A percentile compares a stretch with the other conserved stretches of the same genome.
Conservation (phyloP, 2,113 vertebrate species). For the Petrocephalus zakoni region DNA sequence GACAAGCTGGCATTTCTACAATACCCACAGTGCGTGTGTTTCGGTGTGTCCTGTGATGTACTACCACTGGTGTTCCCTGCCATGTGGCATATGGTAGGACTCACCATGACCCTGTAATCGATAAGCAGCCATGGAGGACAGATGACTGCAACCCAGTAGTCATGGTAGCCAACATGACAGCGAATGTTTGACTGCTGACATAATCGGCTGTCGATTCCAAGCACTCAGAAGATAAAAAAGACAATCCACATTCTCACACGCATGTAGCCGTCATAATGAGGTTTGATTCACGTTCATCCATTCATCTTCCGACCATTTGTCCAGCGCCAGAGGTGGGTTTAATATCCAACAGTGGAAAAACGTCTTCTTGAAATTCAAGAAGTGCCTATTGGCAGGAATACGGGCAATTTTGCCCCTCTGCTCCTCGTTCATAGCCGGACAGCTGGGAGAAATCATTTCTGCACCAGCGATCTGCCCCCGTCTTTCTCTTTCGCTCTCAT, state of each 20-base stretch:
- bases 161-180: background rate
- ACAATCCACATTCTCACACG: background rate
- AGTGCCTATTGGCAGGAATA: background rate
- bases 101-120: background rate
- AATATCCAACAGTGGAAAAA: slow-evolving; percentile 65
- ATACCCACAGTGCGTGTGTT: background rate
- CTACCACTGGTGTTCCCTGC: background rate
- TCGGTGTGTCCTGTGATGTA: background rate
- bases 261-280: background rate
- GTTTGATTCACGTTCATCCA: background rate
- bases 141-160: background rate
- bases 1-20: background rate
- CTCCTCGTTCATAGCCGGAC: background rate
- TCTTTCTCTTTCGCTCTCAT: background rate
- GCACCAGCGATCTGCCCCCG: background rate
- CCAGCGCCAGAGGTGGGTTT: slow-evolving; percentile 38
- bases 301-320: background rate
- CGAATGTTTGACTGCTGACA: background rate
- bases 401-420: background rate
- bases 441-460: background rate
- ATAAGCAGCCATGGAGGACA: background rate
- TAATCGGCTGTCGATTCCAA: background rate
- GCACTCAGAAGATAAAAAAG: background rate
- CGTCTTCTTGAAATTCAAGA: background rate
- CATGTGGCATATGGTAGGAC: background rate